phyloP scores from a whole-genome alignment of 2,888 invertebrate species.

The Drosophila nr. fundita region DNA sequence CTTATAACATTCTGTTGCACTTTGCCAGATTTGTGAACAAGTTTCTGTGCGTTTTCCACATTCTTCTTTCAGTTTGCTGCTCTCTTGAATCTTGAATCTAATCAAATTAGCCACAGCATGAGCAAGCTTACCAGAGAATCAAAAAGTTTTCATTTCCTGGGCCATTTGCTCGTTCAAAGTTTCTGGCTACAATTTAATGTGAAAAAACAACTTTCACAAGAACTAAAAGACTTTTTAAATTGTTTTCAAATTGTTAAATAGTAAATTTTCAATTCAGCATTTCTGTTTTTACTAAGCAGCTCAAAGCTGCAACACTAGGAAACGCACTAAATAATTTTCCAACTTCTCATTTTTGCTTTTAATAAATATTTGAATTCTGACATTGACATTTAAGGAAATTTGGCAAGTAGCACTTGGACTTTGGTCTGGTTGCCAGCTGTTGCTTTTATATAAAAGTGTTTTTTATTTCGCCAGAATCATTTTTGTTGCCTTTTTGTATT shows the following conservation, averaged over 20 bases:
- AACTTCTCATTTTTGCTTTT: no score
- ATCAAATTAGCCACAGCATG: slow-evolving; percentile 61
- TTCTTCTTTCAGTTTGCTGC: slow-evolving; percentile 17
- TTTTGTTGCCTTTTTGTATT: neutral
- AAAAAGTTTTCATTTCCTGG: slow-evolving; percentile 50
- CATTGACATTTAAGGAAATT: neutral
- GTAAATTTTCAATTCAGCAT: neutral
- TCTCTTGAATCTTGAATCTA: slow-evolving; percentile 47
- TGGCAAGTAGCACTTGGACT: neutral
- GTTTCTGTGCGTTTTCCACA: neutral
- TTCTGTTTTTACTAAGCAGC: neutral
- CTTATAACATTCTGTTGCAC: slow-evolving; percentile 37
- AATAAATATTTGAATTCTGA: neutral
- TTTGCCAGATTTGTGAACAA: slow-evolving; percentile 49
- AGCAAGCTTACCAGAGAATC: slow-evolving; percentile 48
- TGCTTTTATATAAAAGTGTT: neutral
- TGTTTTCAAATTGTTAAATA: neutral
- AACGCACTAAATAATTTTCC: no score
- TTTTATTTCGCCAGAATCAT: neutral
- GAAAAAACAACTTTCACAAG: slow-evolving; percentile 20
- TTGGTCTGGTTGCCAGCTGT: neutral
- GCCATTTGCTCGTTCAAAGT: slow-evolving; percentile 38
- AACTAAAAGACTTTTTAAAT: neutral
- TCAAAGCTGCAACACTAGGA: neutral
- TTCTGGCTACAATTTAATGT: slow-evolving; percentile 30